Evolutionary conservation across 2,113 vertebrate species (phyloP).

Genomic region (Platichthys flesus): DNA sequence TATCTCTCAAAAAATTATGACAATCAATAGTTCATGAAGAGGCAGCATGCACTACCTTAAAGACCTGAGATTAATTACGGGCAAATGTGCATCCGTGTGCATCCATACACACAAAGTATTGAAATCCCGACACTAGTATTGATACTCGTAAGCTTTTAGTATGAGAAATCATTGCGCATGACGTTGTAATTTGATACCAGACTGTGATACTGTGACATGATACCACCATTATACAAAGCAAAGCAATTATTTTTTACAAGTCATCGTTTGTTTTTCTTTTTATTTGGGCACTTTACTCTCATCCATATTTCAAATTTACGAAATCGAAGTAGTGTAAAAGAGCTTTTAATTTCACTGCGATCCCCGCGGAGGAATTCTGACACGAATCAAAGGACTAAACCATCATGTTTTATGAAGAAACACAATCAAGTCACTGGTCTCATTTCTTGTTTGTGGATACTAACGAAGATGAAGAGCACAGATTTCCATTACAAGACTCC

Average conservation of each 20-base stretch:
- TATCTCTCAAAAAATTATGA: conserved; percentile 66
- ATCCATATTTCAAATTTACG: conserved; percentile 21
- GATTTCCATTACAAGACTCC: conserved; percentile 25
- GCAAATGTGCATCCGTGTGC: conserved; percentile 1
- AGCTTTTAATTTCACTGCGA: conserved; percentile 47
- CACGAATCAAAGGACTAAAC: conserved; percentile 48
- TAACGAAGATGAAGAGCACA: conserved; percentile 62
- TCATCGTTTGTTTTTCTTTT: conserved; percentile 44
- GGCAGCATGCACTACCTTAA: conserved; percentile 50
- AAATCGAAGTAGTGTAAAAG: conserved; percentile 17
- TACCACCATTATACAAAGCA: conserved; percentile 26
- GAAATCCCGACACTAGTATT: conserved; percentile 33
- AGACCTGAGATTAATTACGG: conserved; percentile 25
- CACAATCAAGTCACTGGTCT: conserved; percentile 60
- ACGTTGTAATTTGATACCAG: conserved; percentile 52
- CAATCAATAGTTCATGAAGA: conserved; percentile 75
- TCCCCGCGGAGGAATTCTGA: conserved; percentile 39
- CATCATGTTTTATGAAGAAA: conserved; percentile 61
- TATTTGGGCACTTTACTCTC: conserved; percentile 9
- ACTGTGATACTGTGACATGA: conserved; percentile 77
- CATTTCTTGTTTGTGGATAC: conserved; percentile 39
- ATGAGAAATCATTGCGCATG: conserved; percentile 36
- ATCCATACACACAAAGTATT: conserved; percentile 25
- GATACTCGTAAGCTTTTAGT: conserved; percentile 33
- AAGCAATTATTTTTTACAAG: conserved; percentile 24